Conservation (phyloP, 2,888 invertebrate genomes). For the Rotaria socialis region DNA sequence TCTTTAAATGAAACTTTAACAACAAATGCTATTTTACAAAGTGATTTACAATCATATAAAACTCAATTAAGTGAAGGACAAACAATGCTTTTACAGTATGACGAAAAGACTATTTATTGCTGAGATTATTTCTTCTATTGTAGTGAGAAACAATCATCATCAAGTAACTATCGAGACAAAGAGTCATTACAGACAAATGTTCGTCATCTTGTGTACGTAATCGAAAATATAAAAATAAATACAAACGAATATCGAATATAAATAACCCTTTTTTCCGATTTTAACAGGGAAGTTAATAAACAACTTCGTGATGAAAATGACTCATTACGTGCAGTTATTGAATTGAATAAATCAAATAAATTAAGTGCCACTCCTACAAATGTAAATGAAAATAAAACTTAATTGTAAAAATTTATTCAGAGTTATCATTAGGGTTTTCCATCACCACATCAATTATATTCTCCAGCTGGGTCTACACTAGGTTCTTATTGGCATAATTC, state of each 20-base stretch:
- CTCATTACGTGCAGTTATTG: not conserved
- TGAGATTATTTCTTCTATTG: not conserved
- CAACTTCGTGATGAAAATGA: constrained; percentile 34
- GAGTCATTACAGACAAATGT: not conserved
- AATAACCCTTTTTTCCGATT: no score
- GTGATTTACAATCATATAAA: constrained; percentile 1
- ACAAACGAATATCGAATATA: not conserved
- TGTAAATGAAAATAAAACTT: not conserved
- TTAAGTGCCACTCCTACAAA: no score
- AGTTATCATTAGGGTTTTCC: not conserved
- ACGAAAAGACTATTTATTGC: not conserved
- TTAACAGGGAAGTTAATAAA: constrained; percentile 28
- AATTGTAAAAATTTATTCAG: not conserved
- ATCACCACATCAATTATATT: not conserved
- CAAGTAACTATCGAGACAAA: constrained; percentile 30
- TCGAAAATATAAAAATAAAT: not conserved
- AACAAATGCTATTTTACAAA: not conserved
- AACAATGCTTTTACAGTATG: not conserved
- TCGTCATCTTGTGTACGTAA: not conserved
- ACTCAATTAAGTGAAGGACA: not conserved
- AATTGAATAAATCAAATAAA: not conserved
- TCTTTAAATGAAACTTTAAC: constrained; percentile 21
- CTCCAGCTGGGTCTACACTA: not conserved
- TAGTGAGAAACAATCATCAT: constrained; percentile 35
- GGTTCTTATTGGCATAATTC: not conserved